A percentile compares a stretch with the other conserved stretches of the same genome.
These are phyloP conservation scores for Callopanchax toddi DNA, from an alignment of 2,113 vertebrate species.

Conservation along the genomic window DNA sequence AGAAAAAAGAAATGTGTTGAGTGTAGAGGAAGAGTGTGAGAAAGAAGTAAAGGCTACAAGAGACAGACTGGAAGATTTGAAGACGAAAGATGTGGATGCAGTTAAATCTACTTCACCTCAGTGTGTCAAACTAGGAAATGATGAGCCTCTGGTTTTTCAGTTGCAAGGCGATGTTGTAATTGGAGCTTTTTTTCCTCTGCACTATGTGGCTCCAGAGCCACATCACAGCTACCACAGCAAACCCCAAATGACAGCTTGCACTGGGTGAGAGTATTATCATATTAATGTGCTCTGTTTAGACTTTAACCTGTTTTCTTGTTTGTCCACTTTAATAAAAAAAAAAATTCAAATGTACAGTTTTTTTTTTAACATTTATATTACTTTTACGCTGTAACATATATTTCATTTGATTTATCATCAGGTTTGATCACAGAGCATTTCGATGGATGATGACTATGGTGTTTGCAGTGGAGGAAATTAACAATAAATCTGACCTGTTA, in stretches of 20 bases:
- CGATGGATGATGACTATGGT: slow-evolving; percentile 76
- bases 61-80: background rate
- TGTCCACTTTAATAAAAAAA: background rate
- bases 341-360: background rate
- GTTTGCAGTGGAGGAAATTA: slow-evolving; percentile 78
- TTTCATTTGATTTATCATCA: slow-evolving; percentile 3
- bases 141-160: slow-evolving; percentile 52
- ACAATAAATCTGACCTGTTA: slow-evolving; percentile 66
- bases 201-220: slow-evolving; percentile 50
- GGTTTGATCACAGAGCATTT: slow-evolving; percentile 72
- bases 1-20: background rate
- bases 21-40: background rate
- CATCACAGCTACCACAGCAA: slow-evolving; percentile 55
- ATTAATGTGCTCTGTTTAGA: background rate
- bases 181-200: slow-evolving; percentile 78
- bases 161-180: slow-evolving; percentile 72
- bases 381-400: background rate
- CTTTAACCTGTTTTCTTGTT: background rate
- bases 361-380: background rate
- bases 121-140: slow-evolving; percentile 60
- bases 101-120: background rate
- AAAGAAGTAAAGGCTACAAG: background rate
- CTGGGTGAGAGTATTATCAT: slow-evolving; percentile 61
- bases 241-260: slow-evolving; percentile 63
- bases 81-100: background rate